Base-by-base conservation (phyloP, 2,797 vertebrate species). In the Sebastiscus tertius region DNA sequence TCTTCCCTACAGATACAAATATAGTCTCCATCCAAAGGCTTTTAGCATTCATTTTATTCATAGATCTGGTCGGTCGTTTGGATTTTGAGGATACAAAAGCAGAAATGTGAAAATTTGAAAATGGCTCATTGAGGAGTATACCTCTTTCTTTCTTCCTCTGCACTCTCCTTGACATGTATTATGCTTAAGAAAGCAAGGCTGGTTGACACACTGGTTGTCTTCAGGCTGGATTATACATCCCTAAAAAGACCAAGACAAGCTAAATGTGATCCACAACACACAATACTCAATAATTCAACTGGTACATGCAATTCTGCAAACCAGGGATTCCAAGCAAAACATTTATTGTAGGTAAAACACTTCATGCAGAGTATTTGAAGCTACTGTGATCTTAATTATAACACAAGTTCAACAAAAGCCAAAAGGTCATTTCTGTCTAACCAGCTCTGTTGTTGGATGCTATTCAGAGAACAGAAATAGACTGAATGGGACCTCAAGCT, bases 1-100 rank as follows among this genome's bases (percentile, higher is more conserved):
- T 72, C 39, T 72, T 72, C 10, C 12, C 8, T 1, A 75, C 34
- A 71, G 26, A 76, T 62, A 20, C 3, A 27, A 2, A 64, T 22
- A 66, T 33, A 54, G 20, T 18, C 49, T 29, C 55, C 27, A 54
- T 60, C 36, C 2, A 13, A 9, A 67, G 36, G 55, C 29, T 68
- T 75, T 82, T 61, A 49, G 42, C 26, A 63, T 77, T 83, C 20
- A 79, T 66, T 62, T 70, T 77, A 79, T 74, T 86, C 29, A 78
- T 82, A 69, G 59, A 66, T 75, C 63, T 67, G 27, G 31, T 34
- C 20, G 42, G 27, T 64, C 34, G 16, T 54, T 72, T 65, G 18
- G 52, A 68, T 85, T 80, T 71, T 59, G 27, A 56, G 24, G 31
- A 54, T 42, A 76, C 11, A 73, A 22, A 31, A 72, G 4, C 52